A percentile compares a stretch with the other conserved stretches of the same genome.
These are phyloP conservation scores for Mallotus villosus DNA, from an alignment of 2,797 vertebrate species.

Conservation along the genomic window DNA sequence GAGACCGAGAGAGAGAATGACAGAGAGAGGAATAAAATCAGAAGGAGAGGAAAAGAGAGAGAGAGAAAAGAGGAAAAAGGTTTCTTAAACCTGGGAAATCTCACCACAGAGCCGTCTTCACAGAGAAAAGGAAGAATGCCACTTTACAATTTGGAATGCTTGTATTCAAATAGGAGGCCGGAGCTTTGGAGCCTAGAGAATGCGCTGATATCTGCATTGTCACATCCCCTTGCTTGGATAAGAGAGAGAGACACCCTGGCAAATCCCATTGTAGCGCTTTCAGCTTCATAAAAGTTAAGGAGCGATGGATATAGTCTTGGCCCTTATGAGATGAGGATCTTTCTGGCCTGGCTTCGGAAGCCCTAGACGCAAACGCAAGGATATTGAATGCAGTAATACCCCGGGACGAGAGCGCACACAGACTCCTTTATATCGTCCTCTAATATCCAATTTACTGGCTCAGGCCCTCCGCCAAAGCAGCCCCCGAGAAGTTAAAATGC, in stretches of 20 bases:
- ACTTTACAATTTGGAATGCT: conserved; percentile 75
- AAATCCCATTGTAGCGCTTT: conserved; percentile 82
- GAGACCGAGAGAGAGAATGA: conserved; percentile 17
- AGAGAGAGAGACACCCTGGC: conserved; percentile 68
- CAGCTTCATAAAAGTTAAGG: conserved; percentile 79
- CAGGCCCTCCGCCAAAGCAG: conserved; percentile 78
- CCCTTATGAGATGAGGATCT: conserved; percentile 80
- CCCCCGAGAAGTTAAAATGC: conserved; percentile 77
- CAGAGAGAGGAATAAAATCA: background rate
- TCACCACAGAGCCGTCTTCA: conserved; percentile 50
- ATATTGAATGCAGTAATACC: conserved; percentile 81
- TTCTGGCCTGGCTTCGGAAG: conserved; percentile 61
- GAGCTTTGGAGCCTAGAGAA: conserved; percentile 70
- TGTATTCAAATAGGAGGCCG: conserved; percentile 76
- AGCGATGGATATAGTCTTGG: conserved; percentile 75
- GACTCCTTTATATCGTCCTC: conserved; percentile 76
- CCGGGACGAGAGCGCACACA: conserved; percentile 75
- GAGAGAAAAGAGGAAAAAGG: conserved; percentile 69
- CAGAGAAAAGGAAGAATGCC: conserved; percentile 63
- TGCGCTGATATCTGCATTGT: conserved; percentile 77
- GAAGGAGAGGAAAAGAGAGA: conserved; percentile 12
- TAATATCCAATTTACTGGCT: conserved; percentile 83
- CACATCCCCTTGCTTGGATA: conserved; percentile 63
- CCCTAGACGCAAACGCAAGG: conserved; percentile 66
- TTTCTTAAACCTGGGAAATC: conserved; percentile 56